Base-by-base conservation (phyloP, 2,113 vertebrate species). In the Vanacampus margaritifer region DNA sequence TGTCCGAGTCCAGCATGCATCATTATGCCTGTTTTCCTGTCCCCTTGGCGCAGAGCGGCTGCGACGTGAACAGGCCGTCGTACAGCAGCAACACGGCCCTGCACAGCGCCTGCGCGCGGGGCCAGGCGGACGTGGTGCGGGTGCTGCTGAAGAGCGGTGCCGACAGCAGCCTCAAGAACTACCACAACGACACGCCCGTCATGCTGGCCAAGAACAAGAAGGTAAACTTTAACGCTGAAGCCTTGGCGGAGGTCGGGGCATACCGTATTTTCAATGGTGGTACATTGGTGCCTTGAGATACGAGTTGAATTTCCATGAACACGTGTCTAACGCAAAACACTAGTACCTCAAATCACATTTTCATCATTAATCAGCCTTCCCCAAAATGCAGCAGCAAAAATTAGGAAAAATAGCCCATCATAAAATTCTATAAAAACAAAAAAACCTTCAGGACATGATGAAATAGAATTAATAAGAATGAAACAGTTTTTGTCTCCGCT, bases 31-130 rank as follows among this genome's bases (percentile, higher is more conserved):
- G 26, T 32, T 32, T 17, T 8, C 26, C 2, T 32, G 16, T 74
- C 71, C 48, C 57, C 60, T 59, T 75, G 19, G 45, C 13, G 37
- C 87, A 96, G 95, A 91, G 84, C 19, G 89, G 92, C n/a, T 94
- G 94, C 72, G 92, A 94, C 72, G 93, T 96, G 62, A 95, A 96
- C 51, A 86, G 90, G 0, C 94, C 95, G 84, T 95, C 94, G 3
- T 96, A 95, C 75, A 94, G 94, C 0, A 93, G 94, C 45, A 96
- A 94, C 88, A 95, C 95, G 0, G 94, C 95, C 0, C 87, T 96
- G 66, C 95, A 96, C 69, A 90, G 90, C 0, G 94, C 95, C 4
- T 93, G 94, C 1, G 95, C 95, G 17, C 89, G 95, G 23, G 95
- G 94, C 11, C 93, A 95, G 50, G 83, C 92, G 60, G 94, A 94